Evolutionary conservation across 2,888 invertebrate genomes (phyloP).

Genomic region (Pseudococcus viburni): DNA sequence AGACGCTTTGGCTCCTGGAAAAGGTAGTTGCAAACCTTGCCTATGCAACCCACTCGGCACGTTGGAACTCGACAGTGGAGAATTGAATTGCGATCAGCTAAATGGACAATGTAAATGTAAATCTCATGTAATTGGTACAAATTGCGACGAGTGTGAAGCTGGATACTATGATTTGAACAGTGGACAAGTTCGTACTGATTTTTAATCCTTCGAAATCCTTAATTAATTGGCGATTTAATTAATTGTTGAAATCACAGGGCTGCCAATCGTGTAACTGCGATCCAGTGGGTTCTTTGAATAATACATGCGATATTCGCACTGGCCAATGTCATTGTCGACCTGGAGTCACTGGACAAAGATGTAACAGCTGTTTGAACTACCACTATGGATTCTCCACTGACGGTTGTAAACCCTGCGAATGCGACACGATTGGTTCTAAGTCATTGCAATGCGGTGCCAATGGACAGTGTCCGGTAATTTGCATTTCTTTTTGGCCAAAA

Average conservation of each 20-base stretch:
- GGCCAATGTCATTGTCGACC: slow-evolving; percentile 93
- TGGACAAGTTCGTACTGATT: slow-evolving; percentile 74
- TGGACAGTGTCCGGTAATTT: slow-evolving; percentile 85
- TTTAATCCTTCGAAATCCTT: no score
- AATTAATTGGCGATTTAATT: no score
- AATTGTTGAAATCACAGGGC: slow-evolving; percentile 72
- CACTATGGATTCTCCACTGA: slow-evolving; percentile 87
- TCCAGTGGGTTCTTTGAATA: slow-evolving; percentile 82
- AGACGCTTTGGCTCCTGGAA: slow-evolving; percentile 89
- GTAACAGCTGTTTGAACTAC: slow-evolving; percentile 75
- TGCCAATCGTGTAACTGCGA: slow-evolving; percentile 93
- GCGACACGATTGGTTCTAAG: slow-evolving; percentile 90
- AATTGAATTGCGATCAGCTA: slow-evolving; percentile 84
- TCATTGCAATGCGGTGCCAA: slow-evolving; percentile 88
- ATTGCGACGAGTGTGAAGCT: slow-evolving; percentile 88
- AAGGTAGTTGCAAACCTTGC: slow-evolving; percentile 92
- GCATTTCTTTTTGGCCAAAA: neutral
- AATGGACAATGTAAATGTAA: slow-evolving; percentile 87
- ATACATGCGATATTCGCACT: slow-evolving; percentile 80
- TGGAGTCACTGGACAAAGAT: slow-evolving; percentile 83
- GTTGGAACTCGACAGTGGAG: slow-evolving; percentile 80
- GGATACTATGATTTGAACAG: slow-evolving; percentile 88
- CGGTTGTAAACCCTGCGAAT: slow-evolving; percentile 89
- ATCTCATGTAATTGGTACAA: slow-evolving; percentile 83
- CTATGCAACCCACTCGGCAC: slow-evolving; percentile 90